Evolutionary conservation across 2,888 invertebrate species (phyloP), one percentile per base, ranked within the genome.

Genomic region (Nycteola revayana): DNA sequence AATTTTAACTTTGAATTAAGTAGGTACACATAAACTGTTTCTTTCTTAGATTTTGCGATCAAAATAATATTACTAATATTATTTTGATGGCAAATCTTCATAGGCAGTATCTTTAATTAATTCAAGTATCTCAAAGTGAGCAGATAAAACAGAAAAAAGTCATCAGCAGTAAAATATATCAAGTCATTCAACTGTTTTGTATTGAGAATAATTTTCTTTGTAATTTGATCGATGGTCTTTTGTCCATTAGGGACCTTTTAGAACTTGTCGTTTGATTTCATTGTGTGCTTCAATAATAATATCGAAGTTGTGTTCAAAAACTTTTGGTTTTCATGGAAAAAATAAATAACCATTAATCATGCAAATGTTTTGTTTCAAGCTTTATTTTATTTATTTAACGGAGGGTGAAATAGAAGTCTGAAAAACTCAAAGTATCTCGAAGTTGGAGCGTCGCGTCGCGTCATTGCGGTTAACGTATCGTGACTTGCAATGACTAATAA

Each of bases 171-270:
- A 52, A 75, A 77, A 72, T 73, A 73, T 74, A 68, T 59, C 58
- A 69, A 66, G 57, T 57, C 66, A 74, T 78, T n/a, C 71, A 74
- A 81, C 80, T 83, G 75, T 76, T 78, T 76, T 72, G 75, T 75
- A 78, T 75, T 75, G 74, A 76, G 72, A 74, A 75, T 66, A 83
- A 78, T 63, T n/a, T 75, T 82, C 78, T 81, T 83, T 85, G 84
- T 78, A 74, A 74, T 78, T 85, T 88, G 88, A 87, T 87, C 81
- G 86, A 88, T 85, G 76, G 66, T 72, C 75, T 70, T 73, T 85
- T 82, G 80, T 81, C 81, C 87, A 86, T 85, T 86, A 86, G 75
- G 67, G 60, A 68, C 80, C 78, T 82, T 85, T 82, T 81, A 77
- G 80, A 85, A 84, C 75, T 83, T 82, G 75, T 80, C 75, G 69